Percentiles rank a stretch among this genome's conserved stretches.
Evolutionary conservation across 1,140 invertebrate species (phyloP).

Genomic region (Sitophilus oryzae): DNA sequence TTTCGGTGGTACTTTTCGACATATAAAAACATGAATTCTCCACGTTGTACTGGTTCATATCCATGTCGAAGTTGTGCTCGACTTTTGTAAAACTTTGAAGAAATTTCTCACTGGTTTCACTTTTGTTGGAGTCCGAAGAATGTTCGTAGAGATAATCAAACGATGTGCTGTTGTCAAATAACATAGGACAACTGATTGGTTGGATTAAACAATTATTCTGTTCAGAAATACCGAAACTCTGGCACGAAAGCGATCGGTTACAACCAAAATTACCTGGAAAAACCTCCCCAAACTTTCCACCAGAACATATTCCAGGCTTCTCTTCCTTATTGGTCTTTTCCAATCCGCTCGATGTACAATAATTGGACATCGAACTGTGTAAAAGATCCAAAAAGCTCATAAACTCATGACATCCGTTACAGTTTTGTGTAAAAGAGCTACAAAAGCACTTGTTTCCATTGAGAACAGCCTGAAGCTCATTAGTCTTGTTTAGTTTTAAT

Average conservation of each 20-base stretch:
- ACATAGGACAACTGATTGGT: slow-evolving; percentile 20
- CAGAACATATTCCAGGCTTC: too few species aligned
- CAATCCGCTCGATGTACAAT: not conserved
- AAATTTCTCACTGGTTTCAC: not conserved
- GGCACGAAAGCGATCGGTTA: not conserved
- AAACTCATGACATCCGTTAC: slow-evolving; percentile 9
- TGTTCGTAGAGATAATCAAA: slow-evolving; percentile 26
- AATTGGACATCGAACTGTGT: slow-evolving; percentile 5
- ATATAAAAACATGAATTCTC: slow-evolving; percentile 3
- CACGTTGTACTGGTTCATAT: slow-evolving; percentile 15
- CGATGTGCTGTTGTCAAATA: slow-evolving; percentile 14
- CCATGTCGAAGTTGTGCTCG: slow-evolving; percentile 9
- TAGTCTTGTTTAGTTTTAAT: slow-evolving; percentile 2
- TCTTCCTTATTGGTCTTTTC: not conserved
- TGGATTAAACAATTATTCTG: not conserved
- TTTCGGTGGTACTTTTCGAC: slow-evolving; percentile 18
- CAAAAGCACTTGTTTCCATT: not conserved
- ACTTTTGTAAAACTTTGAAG: not conserved
- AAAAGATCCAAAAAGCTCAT: slow-evolving; percentile 6
- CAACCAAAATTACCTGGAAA: not conserved
- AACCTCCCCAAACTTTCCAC: not conserved
- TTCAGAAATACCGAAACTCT: not conserved
- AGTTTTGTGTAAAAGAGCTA: slow-evolving; percentile 1
- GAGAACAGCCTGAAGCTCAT: not conserved
- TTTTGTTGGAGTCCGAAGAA: not conserved